These are phyloP conservation scores for Fregetta grallaria DNA, from an alignment of 2,113 vertebrate genomes.

Conservation along the genomic window DNA sequence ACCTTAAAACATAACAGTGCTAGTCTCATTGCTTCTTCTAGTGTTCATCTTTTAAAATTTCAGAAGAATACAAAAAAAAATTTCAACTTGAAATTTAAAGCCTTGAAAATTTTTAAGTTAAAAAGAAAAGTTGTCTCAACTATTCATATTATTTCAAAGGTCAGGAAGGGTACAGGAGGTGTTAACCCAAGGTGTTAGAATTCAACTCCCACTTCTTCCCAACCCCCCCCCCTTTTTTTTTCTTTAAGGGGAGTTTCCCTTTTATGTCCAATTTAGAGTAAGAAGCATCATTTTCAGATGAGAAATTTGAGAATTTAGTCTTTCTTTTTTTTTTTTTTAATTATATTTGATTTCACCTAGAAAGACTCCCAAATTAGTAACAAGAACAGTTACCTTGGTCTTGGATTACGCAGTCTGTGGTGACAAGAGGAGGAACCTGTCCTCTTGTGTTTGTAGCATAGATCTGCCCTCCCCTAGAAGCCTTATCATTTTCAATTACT, in stretches of 20 bases:
- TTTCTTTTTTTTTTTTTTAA: not conserved
- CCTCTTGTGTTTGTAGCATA: constrained; percentile 87
- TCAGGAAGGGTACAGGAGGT: not conserved
- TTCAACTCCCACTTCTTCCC: not conserved
- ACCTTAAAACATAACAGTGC: not conserved
- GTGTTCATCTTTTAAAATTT: not conserved
- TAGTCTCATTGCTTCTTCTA: not conserved
- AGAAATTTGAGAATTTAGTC: not conserved
- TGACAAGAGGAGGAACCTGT: constrained; percentile 93
- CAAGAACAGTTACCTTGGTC: constrained; percentile 88
- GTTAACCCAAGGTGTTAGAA: not conserved
- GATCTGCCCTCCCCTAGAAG: constrained; percentile 78
- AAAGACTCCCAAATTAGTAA: not conserved
- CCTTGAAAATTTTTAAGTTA: not conserved
- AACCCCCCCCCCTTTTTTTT: accelerated
- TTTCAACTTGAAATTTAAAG: not conserved
- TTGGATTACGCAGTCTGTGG: constrained; percentile 86
- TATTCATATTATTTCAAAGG: not conserved
- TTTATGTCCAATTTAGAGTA: not conserved
- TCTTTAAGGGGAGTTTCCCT: not conserved
- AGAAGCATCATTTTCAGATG: not conserved
- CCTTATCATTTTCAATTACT: constrained; percentile 89
- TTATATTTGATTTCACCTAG: not conserved
- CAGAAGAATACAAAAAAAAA: not conserved
- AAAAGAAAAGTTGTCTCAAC: not conserved